Evolutionary conservation across 2,797 vertebrate genomes (phyloP), one percentile per base, ranked within the genome.

Genomic region (Lemur catta): DNA sequence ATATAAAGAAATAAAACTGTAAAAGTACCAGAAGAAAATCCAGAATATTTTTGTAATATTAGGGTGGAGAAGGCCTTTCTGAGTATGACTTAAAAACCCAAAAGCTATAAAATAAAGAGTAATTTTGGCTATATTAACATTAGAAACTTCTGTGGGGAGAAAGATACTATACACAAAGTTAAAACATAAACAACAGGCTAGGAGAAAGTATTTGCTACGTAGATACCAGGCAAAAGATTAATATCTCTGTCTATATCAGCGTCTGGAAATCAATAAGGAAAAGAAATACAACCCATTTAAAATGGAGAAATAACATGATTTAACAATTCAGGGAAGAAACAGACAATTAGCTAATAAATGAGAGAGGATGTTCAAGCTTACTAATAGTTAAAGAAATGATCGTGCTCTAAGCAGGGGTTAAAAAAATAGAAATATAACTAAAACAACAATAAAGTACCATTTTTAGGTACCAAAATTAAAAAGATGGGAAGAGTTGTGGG

Each of bases 231-330:
- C 67, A 89, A 75, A 59, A 91, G 43, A 14, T 82, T 89, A 84
- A 79, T 90, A 48, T 92, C 52, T 86, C 65, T 94, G 43, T 86
- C 74, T 86, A 15, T 74, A 69, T 63, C 20, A 24, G 91, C 72
- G 94, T 38, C 81, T 92, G 52, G 69, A 95, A 94, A 81, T 82
- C 75, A 89, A 22, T 71, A 91, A 95, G 91, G 91, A 95, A 94
- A 91, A 89, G n/a, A 35, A 43, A 55, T 7, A 38, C 55, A 69
- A 43, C 59, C 38, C 52, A 74, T 82, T 97, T 90, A 79, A 94
- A 95, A 76, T 74, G 75, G 69, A 96, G 43, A 94, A 85, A 95
- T 88, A 75, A 89, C 3, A 28, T 81, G 26, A 88, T 96, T 82
- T 87, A 38, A 76, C 38, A 92, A 72, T 65, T 94, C 71, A 89